Evolutionary conservation across 2,888 invertebrate genomes (phyloP).

Genomic region (Drosophila lutescens): DNA sequence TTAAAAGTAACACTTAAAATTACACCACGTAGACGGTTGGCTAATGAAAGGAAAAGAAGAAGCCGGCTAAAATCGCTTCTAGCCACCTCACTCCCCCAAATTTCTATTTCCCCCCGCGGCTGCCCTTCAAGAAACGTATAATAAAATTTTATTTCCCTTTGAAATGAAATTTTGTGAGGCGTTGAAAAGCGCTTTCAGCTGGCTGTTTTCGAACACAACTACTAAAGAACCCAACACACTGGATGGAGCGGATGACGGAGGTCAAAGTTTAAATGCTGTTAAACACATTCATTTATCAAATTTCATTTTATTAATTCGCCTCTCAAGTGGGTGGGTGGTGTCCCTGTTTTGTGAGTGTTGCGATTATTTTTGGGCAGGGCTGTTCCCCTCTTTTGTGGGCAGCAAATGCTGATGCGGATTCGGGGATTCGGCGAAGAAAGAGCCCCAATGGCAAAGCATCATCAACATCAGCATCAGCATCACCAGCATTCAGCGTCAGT

Average conservation of each 20-base stretch:
- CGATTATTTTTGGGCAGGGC: background rate
- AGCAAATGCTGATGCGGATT: conserved; percentile 13
- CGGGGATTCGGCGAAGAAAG: conserved; percentile 28
- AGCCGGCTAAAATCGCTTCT: conserved; percentile 4
- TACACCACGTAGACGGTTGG: conserved; percentile 70
- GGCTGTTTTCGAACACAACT: conserved; percentile 22
- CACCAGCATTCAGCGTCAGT: conserved; percentile 26
- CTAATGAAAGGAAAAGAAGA: conserved; percentile 66
- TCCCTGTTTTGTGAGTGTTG: conserved; percentile 13
- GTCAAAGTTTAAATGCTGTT: conserved; percentile 61
- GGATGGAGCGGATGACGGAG: conserved; percentile 16
- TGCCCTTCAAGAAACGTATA: conserved; percentile 59
- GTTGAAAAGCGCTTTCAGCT: conserved; percentile 64
- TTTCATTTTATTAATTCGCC: conserved; percentile 59
- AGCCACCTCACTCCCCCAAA: background rate
- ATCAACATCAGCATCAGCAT: conserved; percentile 11
- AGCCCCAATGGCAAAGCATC: conserved; percentile 23
- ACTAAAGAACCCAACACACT: conserved; percentile 4
- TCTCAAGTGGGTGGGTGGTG: conserved; percentile 23
- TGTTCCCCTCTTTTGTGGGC: background rate
- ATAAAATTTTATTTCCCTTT: conserved; percentile 75
- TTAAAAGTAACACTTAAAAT: conserved; percentile 77
- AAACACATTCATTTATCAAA: conserved; percentile 69
- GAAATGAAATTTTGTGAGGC: conserved; percentile 74
- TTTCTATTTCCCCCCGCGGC: background rate